Percentiles rank a stretch among this genome's conserved stretches.
These are phyloP conservation scores for Heliconius hortense DNA, from an alignment of 2,888 invertebrate species.

Conservation along the genomic window DNA sequence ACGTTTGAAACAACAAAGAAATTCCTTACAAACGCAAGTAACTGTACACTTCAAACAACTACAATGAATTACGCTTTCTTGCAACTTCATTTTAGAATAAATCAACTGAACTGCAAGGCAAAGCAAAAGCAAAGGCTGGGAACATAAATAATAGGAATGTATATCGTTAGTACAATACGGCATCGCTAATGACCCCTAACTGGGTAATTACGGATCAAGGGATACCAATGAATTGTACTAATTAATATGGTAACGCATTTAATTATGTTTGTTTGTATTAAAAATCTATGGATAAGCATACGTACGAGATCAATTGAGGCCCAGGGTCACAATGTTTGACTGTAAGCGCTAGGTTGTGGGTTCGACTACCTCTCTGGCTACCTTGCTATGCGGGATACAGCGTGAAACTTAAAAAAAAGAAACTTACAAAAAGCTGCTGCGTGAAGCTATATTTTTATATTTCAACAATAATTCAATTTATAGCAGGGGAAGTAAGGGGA, in stretches of 20 bases:
- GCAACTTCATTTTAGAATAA: constrained; percentile 23
- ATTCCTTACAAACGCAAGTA: background rate
- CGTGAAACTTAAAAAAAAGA: too few relatives aligned
- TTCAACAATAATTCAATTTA: too few relatives aligned
- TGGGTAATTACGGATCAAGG: constrained; percentile 34
- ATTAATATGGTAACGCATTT: constrained; percentile 28
- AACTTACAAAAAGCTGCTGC: too few relatives aligned
- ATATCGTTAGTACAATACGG: constrained; percentile 33
- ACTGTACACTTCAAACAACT: background rate
- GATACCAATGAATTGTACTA: constrained; percentile 32
- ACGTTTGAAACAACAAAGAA: background rate
- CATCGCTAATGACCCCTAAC: constrained; percentile 23
- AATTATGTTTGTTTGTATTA: constrained; percentile 2
- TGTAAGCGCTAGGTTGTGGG: too few relatives aligned
- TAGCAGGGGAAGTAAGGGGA: too few relatives aligned
- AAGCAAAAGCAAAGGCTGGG: background rate
- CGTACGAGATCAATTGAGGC: too few relatives aligned
- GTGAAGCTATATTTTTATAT: too few relatives aligned
- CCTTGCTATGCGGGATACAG: too few relatives aligned
- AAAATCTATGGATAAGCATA: too few relatives aligned
- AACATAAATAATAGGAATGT: constrained; percentile 31
- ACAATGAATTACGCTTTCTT: constrained; percentile 16
- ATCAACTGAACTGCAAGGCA: constrained; percentile 11
- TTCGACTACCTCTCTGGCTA: too few relatives aligned
- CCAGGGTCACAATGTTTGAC: too few relatives aligned